Percentiles rank a stretch among this genome's conserved stretches.
phyloP scores from a whole-genome alignment of 2,888 invertebrate genomes.

The Tachina grossa region DNA sequence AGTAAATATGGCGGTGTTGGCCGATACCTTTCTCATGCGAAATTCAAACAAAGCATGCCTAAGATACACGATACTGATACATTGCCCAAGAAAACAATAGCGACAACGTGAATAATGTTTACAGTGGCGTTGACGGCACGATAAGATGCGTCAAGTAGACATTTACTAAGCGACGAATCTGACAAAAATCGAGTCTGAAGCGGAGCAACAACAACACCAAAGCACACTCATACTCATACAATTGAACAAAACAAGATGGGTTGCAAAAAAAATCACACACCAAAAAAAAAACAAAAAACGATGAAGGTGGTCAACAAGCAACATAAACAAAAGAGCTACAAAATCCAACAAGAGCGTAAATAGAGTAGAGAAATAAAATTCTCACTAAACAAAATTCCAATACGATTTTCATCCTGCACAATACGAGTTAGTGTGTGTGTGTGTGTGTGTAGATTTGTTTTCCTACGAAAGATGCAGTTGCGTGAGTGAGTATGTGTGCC shows the following conservation, averaged over 20 bases:
- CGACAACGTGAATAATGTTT: conserved; percentile 72
- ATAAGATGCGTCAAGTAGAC: conserved; percentile 72
- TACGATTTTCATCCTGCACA: conserved; percentile 12
- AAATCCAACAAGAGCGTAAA: conserved; percentile 14
- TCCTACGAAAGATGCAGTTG: conserved; percentile 11
- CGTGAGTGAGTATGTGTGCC: background rate
- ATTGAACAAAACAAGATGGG: conserved; percentile 47
- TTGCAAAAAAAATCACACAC: conserved; percentile 44
- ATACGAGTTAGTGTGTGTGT: background rate
- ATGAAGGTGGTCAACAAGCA: conserved; percentile 63
- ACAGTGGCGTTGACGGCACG: conserved; percentile 72
- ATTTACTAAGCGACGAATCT: conserved; percentile 68
- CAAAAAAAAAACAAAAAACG: conserved; percentile 16
- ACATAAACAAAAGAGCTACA: conserved; percentile 31
- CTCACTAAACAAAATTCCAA: conserved; percentile 47
- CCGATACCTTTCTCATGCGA: conserved; percentile 67
- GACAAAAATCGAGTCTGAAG: conserved; percentile 63
- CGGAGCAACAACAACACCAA: conserved; percentile 39
- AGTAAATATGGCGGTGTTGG: conserved; percentile 70
- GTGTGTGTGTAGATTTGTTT: background rate
- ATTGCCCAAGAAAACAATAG: conserved; percentile 71
- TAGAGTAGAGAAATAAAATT: conserved; percentile 19
- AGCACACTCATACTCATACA: conserved; percentile 41
- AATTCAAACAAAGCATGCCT: conserved; percentile 71
- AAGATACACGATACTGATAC: conserved; percentile 74